A percentile compares a stretch with the other conserved stretches of the same genome.
Evolutionary conservation across 1,140 invertebrate genomes (phyloP).

Genomic region (Tribolium madens): DNA sequence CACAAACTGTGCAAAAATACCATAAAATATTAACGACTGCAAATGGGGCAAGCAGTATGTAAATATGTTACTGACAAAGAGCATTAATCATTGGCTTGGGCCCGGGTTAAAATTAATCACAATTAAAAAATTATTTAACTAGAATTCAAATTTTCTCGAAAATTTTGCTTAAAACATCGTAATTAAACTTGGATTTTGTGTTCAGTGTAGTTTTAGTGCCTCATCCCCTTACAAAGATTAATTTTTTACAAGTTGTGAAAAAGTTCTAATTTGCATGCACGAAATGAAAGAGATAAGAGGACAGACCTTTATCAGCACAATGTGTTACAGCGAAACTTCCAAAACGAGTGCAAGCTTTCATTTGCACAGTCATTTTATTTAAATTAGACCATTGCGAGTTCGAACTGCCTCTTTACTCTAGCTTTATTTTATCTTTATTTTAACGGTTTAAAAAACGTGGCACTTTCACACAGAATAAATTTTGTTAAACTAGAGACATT

Average conservation of each 20-base stretch:
- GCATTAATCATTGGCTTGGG: slow-evolving; percentile 17
- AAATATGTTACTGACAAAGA: slow-evolving; percentile 14
- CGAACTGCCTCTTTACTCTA: not conserved
- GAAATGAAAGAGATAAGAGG: not conserved
- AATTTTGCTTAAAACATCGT: no score
- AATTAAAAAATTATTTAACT: slow-evolving; percentile 36
- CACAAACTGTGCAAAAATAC: not conserved
- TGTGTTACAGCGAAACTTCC: not conserved
- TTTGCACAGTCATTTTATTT: not conserved
- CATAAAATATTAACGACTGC: slow-evolving; percentile 35
- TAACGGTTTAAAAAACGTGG: not conserved
- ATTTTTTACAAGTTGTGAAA: not conserved
- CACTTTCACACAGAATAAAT: no score
- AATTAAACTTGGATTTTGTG: not conserved
- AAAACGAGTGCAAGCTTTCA: not conserved
- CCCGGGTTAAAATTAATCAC: slow-evolving; percentile 25
- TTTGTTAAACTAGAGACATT: no score
- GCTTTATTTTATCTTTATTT: not conserved
- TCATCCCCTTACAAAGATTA: not conserved
- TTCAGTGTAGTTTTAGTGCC: not conserved
- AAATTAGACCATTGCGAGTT: not conserved
- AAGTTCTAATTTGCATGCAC: not conserved
- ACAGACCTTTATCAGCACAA: not conserved
- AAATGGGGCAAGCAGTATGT: slow-evolving; percentile 9
- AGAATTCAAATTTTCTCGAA: no score